Percentiles rank a stretch among this genome's conserved stretches.
These are phyloP conservation scores for Abrostola triplasia DNA, from an alignment of 2,888 invertebrate genomes.

Conservation along the genomic window DNA sequence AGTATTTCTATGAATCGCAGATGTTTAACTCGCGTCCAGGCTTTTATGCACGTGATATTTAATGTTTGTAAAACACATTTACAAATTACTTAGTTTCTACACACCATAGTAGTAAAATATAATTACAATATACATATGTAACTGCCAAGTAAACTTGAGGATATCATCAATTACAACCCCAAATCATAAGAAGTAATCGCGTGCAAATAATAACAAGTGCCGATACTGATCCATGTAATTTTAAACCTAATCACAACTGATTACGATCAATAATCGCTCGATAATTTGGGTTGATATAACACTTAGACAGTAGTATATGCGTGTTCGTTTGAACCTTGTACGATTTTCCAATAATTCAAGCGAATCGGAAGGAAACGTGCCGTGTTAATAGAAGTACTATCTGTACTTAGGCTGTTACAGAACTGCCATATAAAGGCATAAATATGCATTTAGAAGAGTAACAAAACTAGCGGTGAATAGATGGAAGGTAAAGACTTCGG, in stretches of 20 bases:
- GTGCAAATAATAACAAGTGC: slow-evolving; percentile 23
- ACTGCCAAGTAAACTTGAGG: slow-evolving; percentile 24
- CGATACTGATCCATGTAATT: slow-evolving; percentile 22
- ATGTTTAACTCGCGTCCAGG: not conserved
- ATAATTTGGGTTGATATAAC: slow-evolving; percentile 25
- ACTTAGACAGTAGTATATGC: slow-evolving; percentile 38
- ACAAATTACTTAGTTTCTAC: no score
- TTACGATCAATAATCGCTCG: slow-evolving; percentile 29
- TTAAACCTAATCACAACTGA: slow-evolving; percentile 26
- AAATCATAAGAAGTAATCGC: slow-evolving; percentile 20
- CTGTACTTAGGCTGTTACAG: not conserved
- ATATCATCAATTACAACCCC: slow-evolving; percentile 16
- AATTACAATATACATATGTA: slow-evolving; percentile 7
- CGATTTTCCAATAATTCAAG: slow-evolving; percentile 54
- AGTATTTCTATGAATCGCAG: not conserved
- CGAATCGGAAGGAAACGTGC: slow-evolving; percentile 50
- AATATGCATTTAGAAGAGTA: no score
- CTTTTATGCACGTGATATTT: not conserved
- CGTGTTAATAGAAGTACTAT: not conserved
- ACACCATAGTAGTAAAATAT: not conserved
- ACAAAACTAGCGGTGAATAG: no score
- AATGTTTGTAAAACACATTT: not conserved
- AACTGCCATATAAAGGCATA: no score
- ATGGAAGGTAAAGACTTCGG: no score
- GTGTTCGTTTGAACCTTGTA: slow-evolving; percentile 49